Percentiles rank a stretch among this genome's conserved stretches.
Evolutionary conservation across 2,797 vertebrate species (phyloP).

Genomic region (Geotrypetes seraphini): DNA sequence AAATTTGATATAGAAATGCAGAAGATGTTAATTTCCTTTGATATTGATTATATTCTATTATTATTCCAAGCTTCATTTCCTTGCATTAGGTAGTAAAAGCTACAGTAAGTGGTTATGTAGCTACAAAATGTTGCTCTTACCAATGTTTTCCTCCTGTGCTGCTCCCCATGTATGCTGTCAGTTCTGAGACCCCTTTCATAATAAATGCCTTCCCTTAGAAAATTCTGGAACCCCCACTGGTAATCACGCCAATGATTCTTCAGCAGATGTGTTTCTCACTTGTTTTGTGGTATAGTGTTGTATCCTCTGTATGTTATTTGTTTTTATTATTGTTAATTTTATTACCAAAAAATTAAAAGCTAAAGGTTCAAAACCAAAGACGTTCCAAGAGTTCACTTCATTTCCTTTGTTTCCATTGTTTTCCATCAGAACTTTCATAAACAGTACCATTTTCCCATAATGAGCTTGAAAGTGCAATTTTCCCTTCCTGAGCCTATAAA

Average conservation of each 20-base stretch:
- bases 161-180: conserved; percentile 11
- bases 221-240: conserved; percentile 32
- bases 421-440: conserved; percentile 7
- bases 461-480: conserved; percentile 37
- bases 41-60: not conserved
- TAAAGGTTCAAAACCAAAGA: conserved; percentile 21
- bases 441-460: conserved; percentile 4
- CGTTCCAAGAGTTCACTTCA: conserved; percentile 6
- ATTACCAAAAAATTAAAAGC: conserved; percentile 14
- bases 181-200: conserved; percentile 16
- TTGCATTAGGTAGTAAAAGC: conserved; percentile 4
- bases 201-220: conserved; percentile 27
- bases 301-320: conserved; percentile 32
- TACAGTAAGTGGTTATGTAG: conserved; percentile 3
- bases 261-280: conserved; percentile 43
- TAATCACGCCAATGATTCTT: conserved; percentile 33
- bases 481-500: not conserved
- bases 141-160: conserved; percentile 13
- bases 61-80: not conserved
- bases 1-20: not conserved
- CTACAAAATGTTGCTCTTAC: conserved; percentile 15
- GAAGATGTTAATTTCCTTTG: not conserved
- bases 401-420: conserved; percentile 9
- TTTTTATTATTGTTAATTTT: conserved; percentile 24
- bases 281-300: conserved; percentile 48